phyloP scores from a whole-genome alignment of 2,797 vertebrate species.

The Scomberomorus guttatus region DNA sequence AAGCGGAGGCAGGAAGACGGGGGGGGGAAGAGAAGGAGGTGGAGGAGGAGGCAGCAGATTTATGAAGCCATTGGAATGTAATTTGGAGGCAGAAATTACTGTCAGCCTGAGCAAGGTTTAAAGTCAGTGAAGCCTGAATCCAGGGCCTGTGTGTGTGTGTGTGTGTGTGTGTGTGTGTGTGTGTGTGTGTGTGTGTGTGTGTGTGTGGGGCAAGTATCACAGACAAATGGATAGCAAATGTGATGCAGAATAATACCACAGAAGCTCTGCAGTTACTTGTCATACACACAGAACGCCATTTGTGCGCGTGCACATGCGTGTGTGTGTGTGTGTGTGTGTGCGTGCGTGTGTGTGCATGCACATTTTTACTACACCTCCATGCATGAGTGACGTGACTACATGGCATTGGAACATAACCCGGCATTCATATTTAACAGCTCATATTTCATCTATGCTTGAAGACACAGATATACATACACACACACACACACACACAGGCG shows the following conservation, averaged over 20 bases:
- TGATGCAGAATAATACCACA: conserved; percentile 74
- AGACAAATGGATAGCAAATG: conserved; percentile 77
- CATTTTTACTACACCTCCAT: conserved; percentile 57
- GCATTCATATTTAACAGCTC: conserved; percentile 82
- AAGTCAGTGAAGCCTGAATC: conserved; percentile 86
- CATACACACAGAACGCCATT: conserved; percentile 46
- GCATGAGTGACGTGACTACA: conserved; percentile 69
- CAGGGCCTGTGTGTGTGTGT: conserved; percentile 67
- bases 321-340: conserved; percentile 1
- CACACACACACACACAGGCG: background rate
- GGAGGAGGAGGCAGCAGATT: conserved; percentile 85
- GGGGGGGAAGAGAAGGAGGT: conserved; percentile 61
- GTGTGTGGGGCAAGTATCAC: conserved; percentile 59
- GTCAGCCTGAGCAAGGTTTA: conserved; percentile 87
- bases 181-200: conserved; percentile 31
- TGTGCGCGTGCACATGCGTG: conserved; percentile 13
- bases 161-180: conserved; percentile 38
- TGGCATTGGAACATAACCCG: conserved; percentile 69
- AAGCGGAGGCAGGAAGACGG: conserved; percentile 74
- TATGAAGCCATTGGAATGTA: conserved; percentile 90
- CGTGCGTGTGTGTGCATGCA: background rate
- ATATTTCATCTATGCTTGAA: conserved; percentile 77
- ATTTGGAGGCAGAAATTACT: conserved; percentile 90
- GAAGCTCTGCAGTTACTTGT: conserved; percentile 59
- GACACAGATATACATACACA: conserved; percentile 49